phyloP scores from a whole-genome alignment of 2,797 vertebrate genomes.

The Kryptopterus vitreolus region DNA sequence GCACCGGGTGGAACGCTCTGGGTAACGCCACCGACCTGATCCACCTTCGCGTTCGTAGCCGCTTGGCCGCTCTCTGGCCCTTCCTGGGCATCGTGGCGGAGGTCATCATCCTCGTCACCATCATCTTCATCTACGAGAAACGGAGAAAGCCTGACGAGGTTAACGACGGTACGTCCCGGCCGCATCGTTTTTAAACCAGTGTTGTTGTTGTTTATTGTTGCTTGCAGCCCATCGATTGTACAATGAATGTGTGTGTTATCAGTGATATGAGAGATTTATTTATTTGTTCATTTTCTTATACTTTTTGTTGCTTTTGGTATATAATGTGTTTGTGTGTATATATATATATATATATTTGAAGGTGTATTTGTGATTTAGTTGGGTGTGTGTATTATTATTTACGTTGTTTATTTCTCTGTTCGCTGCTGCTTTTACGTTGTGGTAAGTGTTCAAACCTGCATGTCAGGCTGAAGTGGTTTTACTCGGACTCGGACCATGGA shows the following conservation, averaged over 20 bases:
- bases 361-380: slow-evolving; percentile 50
- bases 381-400: slow-evolving; percentile 72
- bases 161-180: slow-evolving; percentile 80
- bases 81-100: slow-evolving; percentile 96
- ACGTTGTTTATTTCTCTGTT: slow-evolving; percentile 78
- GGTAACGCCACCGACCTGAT: slow-evolving; percentile 60
- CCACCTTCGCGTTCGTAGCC: slow-evolving; percentile 86
- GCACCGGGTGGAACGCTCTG: slow-evolving; percentile 65
- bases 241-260: slow-evolving; percentile 27
- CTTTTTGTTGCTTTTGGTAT: slow-evolving; percentile 32
- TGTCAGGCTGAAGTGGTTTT: slow-evolving; percentile 81
- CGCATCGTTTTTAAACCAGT: fast-evolving
- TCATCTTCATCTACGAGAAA: slow-evolving; percentile 98
- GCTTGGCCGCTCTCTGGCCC: slow-evolving; percentile 92
- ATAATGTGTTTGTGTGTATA: slow-evolving; percentile 40
- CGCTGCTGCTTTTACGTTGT: slow-evolving; percentile 84
- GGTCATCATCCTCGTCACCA: slow-evolving; percentile 89
- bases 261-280: neutral
- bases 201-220: too few relatives aligned
- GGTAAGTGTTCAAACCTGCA: slow-evolving; percentile 84
- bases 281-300: slow-evolving; percentile 14
- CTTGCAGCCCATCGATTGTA: slow-evolving; percentile 31
- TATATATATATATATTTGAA: slow-evolving; percentile 21
- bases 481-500: slow-evolving; percentile 63
- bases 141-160: slow-evolving; percentile 93